Evolutionary conservation across 2,113 vertebrate species (phyloP), one percentile per base, ranked within the genome.

Genomic region (Crotophaga sulcirostris): DNA sequence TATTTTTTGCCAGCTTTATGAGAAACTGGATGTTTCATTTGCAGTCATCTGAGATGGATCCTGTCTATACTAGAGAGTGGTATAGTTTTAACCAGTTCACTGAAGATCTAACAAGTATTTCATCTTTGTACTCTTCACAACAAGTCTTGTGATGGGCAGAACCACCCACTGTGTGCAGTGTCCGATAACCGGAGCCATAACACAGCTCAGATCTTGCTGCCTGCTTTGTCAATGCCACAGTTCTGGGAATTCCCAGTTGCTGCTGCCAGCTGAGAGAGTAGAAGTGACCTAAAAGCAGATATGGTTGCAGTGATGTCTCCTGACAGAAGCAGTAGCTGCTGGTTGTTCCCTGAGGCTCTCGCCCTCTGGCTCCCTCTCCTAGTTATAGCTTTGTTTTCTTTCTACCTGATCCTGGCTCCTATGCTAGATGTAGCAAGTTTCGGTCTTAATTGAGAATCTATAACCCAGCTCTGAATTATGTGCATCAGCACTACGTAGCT

Each of bases 101-200:
- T 21, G 33, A 51, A n/a, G 16, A 17, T 33, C n/a, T 52, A 51
- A 67, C 40, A 38, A 24, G 16, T 2, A 6, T 47, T 68, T 45
- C 11, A 18, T 26, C 1, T 0, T 40, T 17, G 26, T 6, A 20
- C 9, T 34, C 13, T 21, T 54, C n/a, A n/a, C n/a, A n/a, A 40
- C 4, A 51, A 13, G 1, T 8, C 45, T 49, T 0, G 1, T 17
- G 44, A 21, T 0, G 2, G 80, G n/a, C 76, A 90, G 67, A 90
- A 13, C 11, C 26, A 28, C 6, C 17, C 16, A 1, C 20, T 7
- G 19, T 19, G 21, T 28, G 45, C 36, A 54, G 26, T 7, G 16
- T 9, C 55, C 31, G 63, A 16, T 18, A 51, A 62, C 23, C 36
- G 70, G 51, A 74, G 28, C 45, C 18, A 23, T 13, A 81, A 19